Base-by-base conservation (phyloP, 2,113 vertebrate species). In the Pipra filicauda region DNA sequence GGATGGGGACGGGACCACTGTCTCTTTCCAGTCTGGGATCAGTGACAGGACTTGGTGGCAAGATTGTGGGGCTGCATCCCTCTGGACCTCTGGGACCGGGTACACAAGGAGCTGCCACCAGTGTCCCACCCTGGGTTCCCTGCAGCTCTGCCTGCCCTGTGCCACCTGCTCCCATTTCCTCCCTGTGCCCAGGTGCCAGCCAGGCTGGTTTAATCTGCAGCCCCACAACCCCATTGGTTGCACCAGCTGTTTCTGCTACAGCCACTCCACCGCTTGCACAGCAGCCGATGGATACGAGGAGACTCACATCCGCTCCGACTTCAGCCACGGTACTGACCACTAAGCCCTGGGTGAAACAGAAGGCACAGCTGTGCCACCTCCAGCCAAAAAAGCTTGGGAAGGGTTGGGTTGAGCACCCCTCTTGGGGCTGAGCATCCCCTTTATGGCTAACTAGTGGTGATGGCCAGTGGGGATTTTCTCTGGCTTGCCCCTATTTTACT, bases 221-320 rank as follows among this genome's bases (percentile, higher is more conserved):
- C 89, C 92, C 57, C 96, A 91, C 72, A 98, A 98, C 91, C 97
- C 98, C 0, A n/a, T 72, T 0, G 99, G 99, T 79, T 99, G 99
- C 95, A 98, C 97, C 79, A 95, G 97, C 43, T 99, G 99, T 95
- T 99, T 99, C 97, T 99, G 99, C 95, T 98, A 97, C 0, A 98
- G 99, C n/a, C 99, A 99, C 96, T 99, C 99, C 3, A 96, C 96
- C 0, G 98, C 97, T 81, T 99, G 99, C 62, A 62, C 48, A 0
- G 97, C 97, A 0, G 98, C 99, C 12, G 51, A 75, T 5, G 96
- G 91, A 44, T 98, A 98, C 27, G 92, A 96, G 15, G 97, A 94
- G 61, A 94, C 96, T 66, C 97, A 97, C 39, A 65, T 99, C 95
- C 76, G 54, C 52, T 98, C 99, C 0, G 83, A 98, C 97, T 99